These are phyloP conservation scores for Masticophis lateralis DNA, from an alignment of 2,797 vertebrate species.

Conservation along the genomic window DNA sequence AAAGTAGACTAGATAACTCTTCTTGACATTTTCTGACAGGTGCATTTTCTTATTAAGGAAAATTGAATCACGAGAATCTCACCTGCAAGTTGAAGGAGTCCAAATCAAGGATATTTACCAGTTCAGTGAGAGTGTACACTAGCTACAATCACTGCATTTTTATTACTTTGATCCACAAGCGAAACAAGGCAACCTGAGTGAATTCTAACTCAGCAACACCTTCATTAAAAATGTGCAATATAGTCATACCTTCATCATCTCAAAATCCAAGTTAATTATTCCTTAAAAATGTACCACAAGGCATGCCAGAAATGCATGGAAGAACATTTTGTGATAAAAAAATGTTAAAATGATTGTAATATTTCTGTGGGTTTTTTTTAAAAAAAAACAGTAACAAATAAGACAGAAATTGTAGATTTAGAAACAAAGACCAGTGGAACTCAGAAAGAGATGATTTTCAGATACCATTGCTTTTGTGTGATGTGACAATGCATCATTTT, in stretches of 20 bases:
- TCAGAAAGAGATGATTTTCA: neutral
- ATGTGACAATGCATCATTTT: neutral
- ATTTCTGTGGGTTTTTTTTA: neutral
- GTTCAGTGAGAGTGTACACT: neutral
- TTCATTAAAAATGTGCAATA: neutral
- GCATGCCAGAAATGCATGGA: neutral
- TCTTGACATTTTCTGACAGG: neutral
- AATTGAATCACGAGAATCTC: neutral
- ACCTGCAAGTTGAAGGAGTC: neutral
- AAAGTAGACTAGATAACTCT: neutral
- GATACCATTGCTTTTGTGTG: neutral
- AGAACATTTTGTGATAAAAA: neutral
- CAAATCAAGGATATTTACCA: neutral
- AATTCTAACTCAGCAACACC: neutral
- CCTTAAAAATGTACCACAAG: neutral
- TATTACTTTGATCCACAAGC: neutral
- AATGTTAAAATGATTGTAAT: neutral
- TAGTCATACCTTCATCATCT: neutral
- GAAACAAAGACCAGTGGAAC: neutral
- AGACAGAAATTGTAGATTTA: neutral
- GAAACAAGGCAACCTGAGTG: neutral
- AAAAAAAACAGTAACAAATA: neutral
- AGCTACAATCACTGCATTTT: neutral
- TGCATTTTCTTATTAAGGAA: neutral
- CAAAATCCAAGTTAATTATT: neutral